Conservation (phyloP, 2,888 invertebrate genomes). For the Diarsia rubi region DNA sequence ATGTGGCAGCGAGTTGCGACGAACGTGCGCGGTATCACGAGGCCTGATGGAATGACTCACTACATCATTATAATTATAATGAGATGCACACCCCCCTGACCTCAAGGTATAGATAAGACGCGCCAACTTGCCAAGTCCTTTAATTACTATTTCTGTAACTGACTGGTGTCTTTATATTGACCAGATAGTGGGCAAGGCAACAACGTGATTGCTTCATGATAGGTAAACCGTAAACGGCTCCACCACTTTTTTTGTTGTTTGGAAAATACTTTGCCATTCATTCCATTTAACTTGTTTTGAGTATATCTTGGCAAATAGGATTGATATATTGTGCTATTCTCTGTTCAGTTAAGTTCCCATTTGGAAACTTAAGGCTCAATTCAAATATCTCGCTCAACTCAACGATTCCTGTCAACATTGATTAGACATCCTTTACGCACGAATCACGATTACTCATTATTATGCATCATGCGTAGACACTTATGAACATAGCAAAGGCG, state of each 20-base stretch:
- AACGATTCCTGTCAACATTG: conserved; percentile 57
- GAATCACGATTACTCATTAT: conserved; percentile 74
- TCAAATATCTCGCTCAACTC: conserved; percentile 32
- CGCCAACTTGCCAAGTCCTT: conserved; percentile 74
- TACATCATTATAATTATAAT: conserved; percentile 77
- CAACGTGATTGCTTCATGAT: conserved; percentile 43
- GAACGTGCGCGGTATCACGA: conserved; percentile 81
- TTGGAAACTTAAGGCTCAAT: neutral
- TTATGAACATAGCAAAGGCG: conserved; percentile 77
- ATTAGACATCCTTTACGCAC: conserved; percentile 66
- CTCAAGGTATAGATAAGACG: conserved; percentile 75
- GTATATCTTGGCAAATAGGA: neutral
- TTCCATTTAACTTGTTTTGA: neutral
- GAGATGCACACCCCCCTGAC: conserved; percentile 76
- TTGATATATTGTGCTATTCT: conserved; percentile 2
- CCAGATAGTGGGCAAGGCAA: conserved; percentile 27
- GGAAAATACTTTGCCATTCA: conserved; percentile 27
- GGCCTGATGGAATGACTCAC: conserved; percentile 72
- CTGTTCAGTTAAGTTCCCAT: neutral
- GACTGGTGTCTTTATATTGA: conserved; percentile 50
- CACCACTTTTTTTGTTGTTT: conserved; percentile 14
- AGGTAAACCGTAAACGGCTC: conserved; percentile 45
- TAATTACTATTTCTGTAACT: conserved; percentile 73
- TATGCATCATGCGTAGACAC: conserved; percentile 81
- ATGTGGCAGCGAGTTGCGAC: conserved; percentile 59